Evolutionary conservation across 2,888 invertebrate species (phyloP).

Genomic region (Amblyteles armatorius): DNA sequence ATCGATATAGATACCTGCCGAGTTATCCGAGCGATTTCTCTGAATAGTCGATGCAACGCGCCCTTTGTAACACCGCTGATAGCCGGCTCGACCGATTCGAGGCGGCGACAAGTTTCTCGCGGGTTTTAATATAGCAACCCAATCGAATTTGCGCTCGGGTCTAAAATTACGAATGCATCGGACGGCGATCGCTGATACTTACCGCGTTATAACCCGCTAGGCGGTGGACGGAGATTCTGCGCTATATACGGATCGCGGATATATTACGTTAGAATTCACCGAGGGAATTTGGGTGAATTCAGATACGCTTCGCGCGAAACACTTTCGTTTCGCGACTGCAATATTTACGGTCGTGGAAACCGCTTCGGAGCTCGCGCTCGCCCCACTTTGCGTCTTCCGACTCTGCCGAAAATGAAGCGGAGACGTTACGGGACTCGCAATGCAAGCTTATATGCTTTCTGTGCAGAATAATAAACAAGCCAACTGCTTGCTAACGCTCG

Average conservation of each 20-base stretch:
- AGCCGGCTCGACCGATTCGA: conserved; percentile 18
- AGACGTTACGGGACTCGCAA: too few relatives aligned
- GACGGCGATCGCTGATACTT: conserved; percentile 35
- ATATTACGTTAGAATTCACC: background rate
- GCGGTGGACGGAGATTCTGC: background rate
- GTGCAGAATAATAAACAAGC: too few relatives aligned
- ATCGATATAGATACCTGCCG: background rate
- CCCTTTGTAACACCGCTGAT: conserved; percentile 5
- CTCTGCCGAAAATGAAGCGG: too few relatives aligned
- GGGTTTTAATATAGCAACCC: conserved; percentile 29
- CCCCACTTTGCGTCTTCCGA: too few relatives aligned
- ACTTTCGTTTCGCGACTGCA: too few relatives aligned
- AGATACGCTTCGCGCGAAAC: too few relatives aligned
- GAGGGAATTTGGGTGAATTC: too few relatives aligned
- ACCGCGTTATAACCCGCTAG: background rate
- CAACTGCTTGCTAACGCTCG: too few relatives aligned
- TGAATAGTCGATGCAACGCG: conserved; percentile 21
- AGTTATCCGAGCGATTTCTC: conserved; percentile 31
- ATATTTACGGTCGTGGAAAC: too few relatives aligned
- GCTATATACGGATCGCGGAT: conserved; percentile 9
- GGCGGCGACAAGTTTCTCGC: conserved; percentile 42
- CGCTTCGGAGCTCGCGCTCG: too few relatives aligned
- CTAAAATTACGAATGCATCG: conserved; percentile 56
- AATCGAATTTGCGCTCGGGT: conserved; percentile 32
- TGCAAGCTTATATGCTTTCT: too few relatives aligned